Base-by-base conservation (phyloP, 2,113 vertebrate genomes). In the Enhydra lutris region DNA sequence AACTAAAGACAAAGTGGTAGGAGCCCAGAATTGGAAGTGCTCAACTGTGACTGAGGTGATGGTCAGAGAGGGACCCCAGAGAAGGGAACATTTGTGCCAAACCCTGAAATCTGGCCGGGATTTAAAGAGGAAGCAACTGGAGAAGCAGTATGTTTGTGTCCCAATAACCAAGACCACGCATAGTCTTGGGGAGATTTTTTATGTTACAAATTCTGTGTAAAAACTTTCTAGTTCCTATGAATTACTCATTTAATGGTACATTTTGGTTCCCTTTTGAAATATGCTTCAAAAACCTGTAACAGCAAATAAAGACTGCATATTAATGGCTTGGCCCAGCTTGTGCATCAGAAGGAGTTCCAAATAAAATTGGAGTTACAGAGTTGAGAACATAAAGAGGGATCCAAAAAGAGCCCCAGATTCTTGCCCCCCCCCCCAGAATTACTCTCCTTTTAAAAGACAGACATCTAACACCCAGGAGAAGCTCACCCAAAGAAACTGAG, bases 311-410 rank as follows among this genome's bases (percentile, higher is more conserved):
- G 85, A 76, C 96, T 98, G 84, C 78, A n/a, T 98, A 97, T 97
- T 97, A 98, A 95, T 26, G 86, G 39, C 39, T 96, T 96, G 97
- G 95, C 90, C 96, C 95, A 91, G 91, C 95, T 97, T 97, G 87
- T 78, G 69, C 95, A 74, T 26, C 67, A 0, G 1, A 97, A 91
- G 1, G 3, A 97, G 95, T 87, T 98, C 97, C 98, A 97, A 98
- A 98, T 97, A 98, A 96, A 98, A 98, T 96, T 97, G 94, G 91
- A 97, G 74, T 98, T 98, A 90, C 98, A 97, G 98, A 96, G 90
- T 52, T 36, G 14, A 92, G 42, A 94, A 95, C 90, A 94, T 81
- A 85, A 76, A 98, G 96, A 98, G 91, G 96, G 0, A 61, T 95
- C 94, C 97, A 92, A 97, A 97, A 95, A 97, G 97, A 94, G 61